Evolutionary conservation across 1,140 invertebrate genomes (phyloP).

Genomic region (Galendromus occidentalis): DNA sequence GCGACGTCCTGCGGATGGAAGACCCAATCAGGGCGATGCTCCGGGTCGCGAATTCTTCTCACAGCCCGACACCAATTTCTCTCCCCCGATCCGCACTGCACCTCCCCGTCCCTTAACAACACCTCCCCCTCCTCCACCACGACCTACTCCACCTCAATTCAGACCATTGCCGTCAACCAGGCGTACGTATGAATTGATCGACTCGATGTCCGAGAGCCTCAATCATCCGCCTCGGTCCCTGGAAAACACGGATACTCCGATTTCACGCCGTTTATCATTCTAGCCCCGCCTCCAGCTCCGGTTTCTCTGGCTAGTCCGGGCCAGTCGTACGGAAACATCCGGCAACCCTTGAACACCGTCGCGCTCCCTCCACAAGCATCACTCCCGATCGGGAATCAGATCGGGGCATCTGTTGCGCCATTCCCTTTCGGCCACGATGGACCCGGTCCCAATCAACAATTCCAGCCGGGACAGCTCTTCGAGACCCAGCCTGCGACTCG

Average conservation of each 20-base stretch:
- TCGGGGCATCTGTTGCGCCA: background rate
- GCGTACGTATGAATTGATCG: background rate
- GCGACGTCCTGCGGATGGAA: too few relatives aligned
- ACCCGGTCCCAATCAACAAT: too few relatives aligned
- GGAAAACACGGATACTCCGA: background rate
- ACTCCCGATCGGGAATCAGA: background rate
- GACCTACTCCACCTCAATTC: too few relatives aligned
- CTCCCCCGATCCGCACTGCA: too few relatives aligned
- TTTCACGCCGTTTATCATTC: background rate
- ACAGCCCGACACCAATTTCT: too few relatives aligned
- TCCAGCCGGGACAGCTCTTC: background rate
- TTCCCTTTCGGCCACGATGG: conserved; percentile 8
- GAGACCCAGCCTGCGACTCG: background rate
- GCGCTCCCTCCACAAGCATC: background rate
- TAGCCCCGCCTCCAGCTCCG: background rate
- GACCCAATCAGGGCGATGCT: too few relatives aligned
- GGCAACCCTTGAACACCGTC: background rate
- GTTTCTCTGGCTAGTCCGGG: background rate
- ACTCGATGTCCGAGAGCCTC: background rate
- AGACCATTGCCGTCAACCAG: too few relatives aligned
- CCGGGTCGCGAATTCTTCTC: too few relatives aligned
- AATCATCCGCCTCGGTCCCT: background rate
- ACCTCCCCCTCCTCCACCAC: too few relatives aligned
- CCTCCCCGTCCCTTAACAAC: too few relatives aligned
- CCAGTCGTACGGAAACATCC: background rate